phyloP scores from a whole-genome alignment of 2,113 vertebrate species.

The Lepus europaeus region DNA sequence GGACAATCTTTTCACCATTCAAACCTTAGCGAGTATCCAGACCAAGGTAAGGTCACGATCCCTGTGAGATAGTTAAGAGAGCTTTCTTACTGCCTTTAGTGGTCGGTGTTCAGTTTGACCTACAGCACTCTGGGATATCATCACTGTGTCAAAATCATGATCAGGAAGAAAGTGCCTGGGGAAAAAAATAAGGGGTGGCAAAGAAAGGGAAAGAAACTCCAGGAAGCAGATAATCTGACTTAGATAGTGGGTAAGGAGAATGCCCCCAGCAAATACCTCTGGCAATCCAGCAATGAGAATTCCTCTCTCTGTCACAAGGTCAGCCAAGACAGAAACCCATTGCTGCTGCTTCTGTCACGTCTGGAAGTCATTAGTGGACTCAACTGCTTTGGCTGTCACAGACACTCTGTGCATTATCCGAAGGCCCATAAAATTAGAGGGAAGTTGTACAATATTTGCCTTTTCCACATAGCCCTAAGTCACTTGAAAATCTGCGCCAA shows the following conservation, averaged over 20 bases:
- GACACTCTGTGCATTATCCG: not conserved
- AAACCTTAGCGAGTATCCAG: constrained; percentile 38
- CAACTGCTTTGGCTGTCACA: not conserved
- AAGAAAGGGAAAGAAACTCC: constrained; percentile 36
- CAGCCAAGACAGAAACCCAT: not conserved
- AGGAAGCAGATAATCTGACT: not conserved
- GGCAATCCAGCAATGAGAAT: not conserved
- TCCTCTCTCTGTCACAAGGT: not conserved
- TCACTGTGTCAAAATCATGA: not conserved
- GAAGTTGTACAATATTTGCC: not conserved
- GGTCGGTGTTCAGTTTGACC: constrained; percentile 51
- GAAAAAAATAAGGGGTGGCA: constrained; percentile 41
- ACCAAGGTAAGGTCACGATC: constrained; percentile 15
- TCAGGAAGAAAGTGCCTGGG: not conserved
- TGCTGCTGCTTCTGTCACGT: not conserved
- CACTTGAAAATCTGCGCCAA: not conserved
- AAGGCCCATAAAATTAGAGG: not conserved
- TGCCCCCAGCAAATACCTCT: not conserved
- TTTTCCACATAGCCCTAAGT: not conserved
- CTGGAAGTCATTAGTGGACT: not conserved
- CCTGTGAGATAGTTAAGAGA: not conserved
- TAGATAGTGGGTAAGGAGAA: not conserved
- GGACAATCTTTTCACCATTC: constrained; percentile 11
- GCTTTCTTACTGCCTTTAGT: not conserved
- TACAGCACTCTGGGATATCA: not conserved